Base-by-base conservation (phyloP, 2,113 vertebrate genomes). In the Tetrao urogallus region DNA sequence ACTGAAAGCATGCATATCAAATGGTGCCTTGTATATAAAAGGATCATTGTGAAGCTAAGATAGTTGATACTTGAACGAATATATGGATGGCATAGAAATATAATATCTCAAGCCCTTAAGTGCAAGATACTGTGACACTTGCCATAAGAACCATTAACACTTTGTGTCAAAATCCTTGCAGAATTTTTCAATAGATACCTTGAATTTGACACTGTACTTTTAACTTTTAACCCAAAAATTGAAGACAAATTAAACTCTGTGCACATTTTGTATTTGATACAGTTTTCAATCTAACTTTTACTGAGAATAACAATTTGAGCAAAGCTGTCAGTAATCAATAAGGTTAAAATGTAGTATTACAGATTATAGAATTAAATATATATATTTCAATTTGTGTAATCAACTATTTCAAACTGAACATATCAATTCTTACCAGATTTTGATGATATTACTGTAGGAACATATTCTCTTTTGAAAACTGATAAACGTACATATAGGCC, bases 51-150 rank as follows among this genome's bases (percentile, higher is more conserved):
- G 80, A 94, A 80, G 38, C 8, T 27, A n/a, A 8, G 38, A 60
- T 34, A 90, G 47, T 13, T 86, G 89, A 90, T 86, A 78, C 45
- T 81, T 92, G 64, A 92, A 92, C 81, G 61, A 81, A 56, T 77
- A 40, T 34, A 69, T 10, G 24, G 13, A 57, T 78, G 22, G 20
- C 30, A 82, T 65, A 65, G 79, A 85, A 94, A 86, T 84, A 63
- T 17, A 89, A 81, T 88, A 94, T 42, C 38, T 8, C 5, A 24
- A 70, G 30, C 4, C 4, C 13, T 54, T 40, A 80, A 77, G 36
- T 86, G 64, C 36, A 76, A 74, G 76, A 76, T 80, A 80, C 40
- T 73, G 36, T 90, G 76, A 43, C 50, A 76, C 11, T 72, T 13
- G 1, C 30, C 12, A 8, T 32, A 20, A n/a, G 56, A 32, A 11